Conservation (phyloP, 1,140 invertebrate species). For the Drosophila sulfurigaster region DNA sequence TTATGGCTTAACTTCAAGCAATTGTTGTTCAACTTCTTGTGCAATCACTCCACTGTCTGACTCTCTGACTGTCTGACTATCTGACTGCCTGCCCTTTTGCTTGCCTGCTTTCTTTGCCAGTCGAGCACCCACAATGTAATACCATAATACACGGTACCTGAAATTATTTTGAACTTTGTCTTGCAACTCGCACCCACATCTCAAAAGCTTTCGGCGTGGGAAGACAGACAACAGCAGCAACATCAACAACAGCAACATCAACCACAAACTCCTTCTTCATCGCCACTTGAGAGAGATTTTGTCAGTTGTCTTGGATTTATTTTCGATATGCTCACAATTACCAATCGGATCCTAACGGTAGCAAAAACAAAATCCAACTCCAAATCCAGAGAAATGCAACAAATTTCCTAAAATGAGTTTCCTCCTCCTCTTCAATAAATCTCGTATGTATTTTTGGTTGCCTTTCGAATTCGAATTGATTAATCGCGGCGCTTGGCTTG, state of each 20-base stretch:
- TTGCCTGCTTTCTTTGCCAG: conserved; percentile 23
- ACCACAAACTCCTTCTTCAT: conserved; percentile 1
- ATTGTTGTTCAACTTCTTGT: conserved; percentile 60
- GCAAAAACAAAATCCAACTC: conserved; percentile 10
- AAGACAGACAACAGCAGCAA: conserved; percentile 36
- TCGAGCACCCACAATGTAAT: conserved; percentile 38
- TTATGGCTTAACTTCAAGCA: conserved; percentile 52
- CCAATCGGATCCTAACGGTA: conserved; percentile 44
- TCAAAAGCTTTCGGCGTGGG: conserved; percentile 55
- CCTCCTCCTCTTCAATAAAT: not conserved
- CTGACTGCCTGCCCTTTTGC: not conserved
- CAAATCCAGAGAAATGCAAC: conserved; percentile 30
- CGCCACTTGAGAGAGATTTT: conserved; percentile 10
- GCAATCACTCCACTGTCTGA: conserved; percentile 52
- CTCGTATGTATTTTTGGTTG: not conserved
- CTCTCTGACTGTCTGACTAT: not conserved
- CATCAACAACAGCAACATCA: too few relatives aligned
- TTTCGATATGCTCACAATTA: conserved; percentile 43
- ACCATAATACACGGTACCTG: conserved; percentile 31
- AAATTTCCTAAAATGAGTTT: conserved; percentile 14
- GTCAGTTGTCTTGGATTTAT: conserved; percentile 22
- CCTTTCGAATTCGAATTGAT: conserved; percentile 62
- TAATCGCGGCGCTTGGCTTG: conserved; percentile 41
- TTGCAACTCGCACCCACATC: conserved; percentile 53
- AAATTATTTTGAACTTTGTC: conserved; percentile 80